Evolutionary conservation across 2,888 invertebrate genomes (phyloP), one percentile per base, ranked within the genome.

Genomic region (Serrognathus titanus): DNA sequence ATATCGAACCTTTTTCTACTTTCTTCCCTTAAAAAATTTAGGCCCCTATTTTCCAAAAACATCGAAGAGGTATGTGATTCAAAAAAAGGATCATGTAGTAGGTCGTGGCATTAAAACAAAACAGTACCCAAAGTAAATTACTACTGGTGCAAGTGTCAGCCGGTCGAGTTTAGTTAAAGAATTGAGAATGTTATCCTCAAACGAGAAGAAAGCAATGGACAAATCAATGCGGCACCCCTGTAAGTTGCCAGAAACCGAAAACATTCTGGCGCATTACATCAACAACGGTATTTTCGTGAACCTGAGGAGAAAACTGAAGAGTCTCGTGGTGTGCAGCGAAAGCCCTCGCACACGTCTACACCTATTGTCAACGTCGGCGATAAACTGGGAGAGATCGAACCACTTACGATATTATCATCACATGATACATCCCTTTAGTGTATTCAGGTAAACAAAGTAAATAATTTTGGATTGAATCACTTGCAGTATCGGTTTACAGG

Each of bases 351-450:
- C 61, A 40, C 62, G 57, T 41, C 40, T 16, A 9, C 59, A 53
- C 47, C 52, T 67, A 13, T 57, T 57, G 48, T 64, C 64, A 8
- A 38, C 58, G n/a, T 55, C 55, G 12, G 56, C 60, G 8, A 59
- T 64, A 8, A 48, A 53, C 7, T n/a, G 43, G 8, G 63, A 64
- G 48, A 60, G 54, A 48, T 40, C 51, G 13, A 53, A 35, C 9
- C 63, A 64, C 53, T 37, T 64, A 37, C 60, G 62, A 16, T 51
- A 43, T 24, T 46, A 60, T 45, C 63, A 63, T 39, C 61, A 58
- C 46, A 63, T 62, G 58, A 62, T 64, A n/a, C 64, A 64, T 48
- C 64, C 64, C 35, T 64, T 61, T 48, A 64, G 64, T 24, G 9
- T 13, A 16, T 13, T 13, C 13, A 43, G 43, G 43, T 43, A 16